Base-by-base conservation (phyloP, 1,140 invertebrate genomes). In the Calycopis cecrops region DNA sequence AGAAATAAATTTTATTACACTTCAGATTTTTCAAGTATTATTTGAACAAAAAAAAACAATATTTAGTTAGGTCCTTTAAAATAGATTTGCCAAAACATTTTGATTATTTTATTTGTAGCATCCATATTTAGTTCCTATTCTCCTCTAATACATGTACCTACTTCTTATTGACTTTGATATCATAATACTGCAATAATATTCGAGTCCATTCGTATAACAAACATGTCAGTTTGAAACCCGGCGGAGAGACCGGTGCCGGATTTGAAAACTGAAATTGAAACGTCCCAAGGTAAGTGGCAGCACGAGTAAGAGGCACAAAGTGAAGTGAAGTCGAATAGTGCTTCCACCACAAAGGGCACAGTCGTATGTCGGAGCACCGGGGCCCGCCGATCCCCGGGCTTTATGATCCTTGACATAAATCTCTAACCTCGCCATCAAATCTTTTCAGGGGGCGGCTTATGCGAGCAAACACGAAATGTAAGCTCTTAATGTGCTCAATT, bases 371-470 rank as follows among this genome's bases (percentile, higher is more conserved):
- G 78, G 73, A 80, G 74, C 72, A 73, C 77, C 79, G 78, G 79
- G 83, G 81, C 80, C 80, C 76, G 76, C 69, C 76, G 78, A 83
- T 84, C 75, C 73, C 21, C 76, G 69, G 68, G 65, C 73, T 84
- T 70, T 86, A 86, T 86, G 81, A 80, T 86, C 83, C 81, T 86
- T 86, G 83, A 86, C 81, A 86, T 85, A 83, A 86, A 86, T 83
- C 81, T 86, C 81, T 83, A 83, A 86, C 83, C 75, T 73, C 78
- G 73, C 79, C 80, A 78, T 86, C 81, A 86, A 86, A 86, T 86
- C 80, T 86, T 83, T 84, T 83, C 79, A 77, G 73, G 74, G 69
- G 67, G 77, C 70, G 71, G 80, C 80, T 83, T 84, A 84, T 69
- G 70, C 69, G 67, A 69, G 71, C 72, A 82, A 76, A 82, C 75